Conservation (phyloP, 2,797 vertebrate species). For the Synanceia verrucosa region DNA sequence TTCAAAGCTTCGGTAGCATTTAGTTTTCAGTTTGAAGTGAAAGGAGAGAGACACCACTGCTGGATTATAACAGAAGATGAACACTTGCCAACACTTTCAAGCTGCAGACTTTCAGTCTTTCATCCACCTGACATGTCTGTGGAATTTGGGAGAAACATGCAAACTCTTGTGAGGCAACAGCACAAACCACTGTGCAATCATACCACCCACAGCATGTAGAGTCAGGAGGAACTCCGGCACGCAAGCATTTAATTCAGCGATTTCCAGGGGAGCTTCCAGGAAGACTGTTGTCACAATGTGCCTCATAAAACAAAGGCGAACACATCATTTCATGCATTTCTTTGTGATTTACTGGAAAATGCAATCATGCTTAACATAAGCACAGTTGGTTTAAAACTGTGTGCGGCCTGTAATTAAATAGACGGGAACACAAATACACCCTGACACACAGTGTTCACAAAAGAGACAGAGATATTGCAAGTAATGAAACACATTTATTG, state of each 20-base stretch:
- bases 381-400: slow-evolving; percentile 35
- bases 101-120: slow-evolving; percentile 1
- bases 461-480: slow-evolving; percentile 50
- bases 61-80: not conserved
- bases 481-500: slow-evolving; percentile 93
- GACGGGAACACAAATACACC: slow-evolving; percentile 10
- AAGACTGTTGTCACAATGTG: slow-evolving; percentile 36
- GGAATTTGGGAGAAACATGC: slow-evolving; percentile 55
- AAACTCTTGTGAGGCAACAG: slow-evolving; percentile 46
- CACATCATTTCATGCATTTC: slow-evolving; percentile 40
- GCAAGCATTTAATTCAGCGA: slow-evolving; percentile 14
- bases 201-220: slow-evolving; percentile 51
- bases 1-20: not conserved
- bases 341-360: slow-evolving; percentile 43
- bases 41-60: not conserved
- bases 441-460: slow-evolving; percentile 21
- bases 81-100: not conserved
- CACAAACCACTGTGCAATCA: slow-evolving; percentile 50
- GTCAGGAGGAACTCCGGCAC: slow-evolving; percentile 25
- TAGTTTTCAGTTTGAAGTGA: not conserved
- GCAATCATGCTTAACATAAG: slow-evolving; percentile 42
- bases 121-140: slow-evolving; percentile 35
- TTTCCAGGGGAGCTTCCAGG: slow-evolving; percentile 45
- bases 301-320: slow-evolving; percentile 26
- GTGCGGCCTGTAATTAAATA: slow-evolving; percentile 47